Evolutionary conservation across 2,888 invertebrate species (phyloP).

Genomic region (Euphydryas editha): DNA sequence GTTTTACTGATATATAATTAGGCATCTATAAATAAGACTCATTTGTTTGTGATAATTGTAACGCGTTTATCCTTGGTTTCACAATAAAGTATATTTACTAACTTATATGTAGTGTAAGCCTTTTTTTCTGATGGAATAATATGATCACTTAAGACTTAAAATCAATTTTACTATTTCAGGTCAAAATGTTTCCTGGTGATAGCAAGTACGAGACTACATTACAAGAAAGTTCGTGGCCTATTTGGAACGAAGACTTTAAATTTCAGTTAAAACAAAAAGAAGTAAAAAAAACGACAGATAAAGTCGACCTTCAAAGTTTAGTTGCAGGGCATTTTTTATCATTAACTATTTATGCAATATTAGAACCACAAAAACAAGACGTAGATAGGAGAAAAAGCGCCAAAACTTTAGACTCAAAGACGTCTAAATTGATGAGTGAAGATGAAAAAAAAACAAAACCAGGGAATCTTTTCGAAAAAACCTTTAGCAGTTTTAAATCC

Average conservation of each 20-base stretch:
- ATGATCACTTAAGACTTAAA: neutral
- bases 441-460: slow-evolving; percentile 76
- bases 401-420: slow-evolving; percentile 64
- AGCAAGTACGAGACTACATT: slow-evolving; percentile 89
- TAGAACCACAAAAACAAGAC: slow-evolving; percentile 82
- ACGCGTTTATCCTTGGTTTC: no score
- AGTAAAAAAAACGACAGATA: slow-evolving; percentile 71
- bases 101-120: neutral
- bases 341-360: slow-evolving; percentile 86
- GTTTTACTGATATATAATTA: no score
- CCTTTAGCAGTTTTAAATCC: slow-evolving; percentile 76
- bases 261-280: slow-evolving; percentile 86
- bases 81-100: neutral
- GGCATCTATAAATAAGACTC: no score
- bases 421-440: slow-evolving; percentile 67
- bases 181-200: slow-evolving; percentile 90
- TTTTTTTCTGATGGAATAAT: neutral
- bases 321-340: slow-evolving; percentile 87
- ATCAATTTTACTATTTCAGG: slow-evolving; percentile 80
- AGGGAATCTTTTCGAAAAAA: slow-evolving; percentile 76
- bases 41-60: no score
- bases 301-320: slow-evolving; percentile 81
- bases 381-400: slow-evolving; percentile 65
- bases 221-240: slow-evolving; percentile 90
- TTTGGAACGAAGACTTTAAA: slow-evolving; percentile 90